Evolutionary conservation across 2,113 vertebrate species (phyloP).

Genomic region (Tor tambroides): DNA sequence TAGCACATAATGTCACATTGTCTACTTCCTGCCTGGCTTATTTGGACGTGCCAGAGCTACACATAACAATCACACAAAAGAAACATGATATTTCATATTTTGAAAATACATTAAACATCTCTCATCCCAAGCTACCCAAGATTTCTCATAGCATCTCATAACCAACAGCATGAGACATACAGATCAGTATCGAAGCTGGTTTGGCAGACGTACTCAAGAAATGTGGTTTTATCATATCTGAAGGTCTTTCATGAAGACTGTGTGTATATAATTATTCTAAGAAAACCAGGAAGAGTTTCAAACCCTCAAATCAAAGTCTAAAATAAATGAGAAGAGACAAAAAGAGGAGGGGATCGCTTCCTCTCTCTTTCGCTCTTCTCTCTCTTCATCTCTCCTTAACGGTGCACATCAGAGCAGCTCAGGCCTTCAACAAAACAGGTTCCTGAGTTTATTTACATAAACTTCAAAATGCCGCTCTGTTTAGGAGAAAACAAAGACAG

Average conservation of each 20-base stretch:
- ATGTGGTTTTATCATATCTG: not conserved
- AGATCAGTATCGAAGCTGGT: not conserved
- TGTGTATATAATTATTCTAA: slow-evolving; percentile 21
- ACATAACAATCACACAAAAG: slow-evolving; percentile 26
- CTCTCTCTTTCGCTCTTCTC: not conserved
- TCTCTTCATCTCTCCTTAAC: not conserved
- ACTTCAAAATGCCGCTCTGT: slow-evolving; percentile 29
- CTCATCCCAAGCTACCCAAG: not conserved
- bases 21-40: slow-evolving; percentile 46
- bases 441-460: slow-evolving; percentile 44
- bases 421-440: slow-evolving; percentile 22
- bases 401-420: slow-evolving; percentile 3
- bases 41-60: slow-evolving; percentile 32
- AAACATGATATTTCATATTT: not conserved
- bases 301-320: slow-evolving; percentile 34
- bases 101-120: not conserved
- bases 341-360: not conserved
- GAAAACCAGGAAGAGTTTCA: slow-evolving; percentile 37
- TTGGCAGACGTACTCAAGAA: not conserved
- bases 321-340: slow-evolving; percentile 29
- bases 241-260: slow-evolving; percentile 6
- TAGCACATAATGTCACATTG: slow-evolving; percentile 41
- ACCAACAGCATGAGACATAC: not conserved
- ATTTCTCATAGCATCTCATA: not conserved
- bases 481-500: slow-evolving; percentile 38